Base-by-base conservation (phyloP, 2,888 invertebrate genomes). In the Timandra comae region DNA sequence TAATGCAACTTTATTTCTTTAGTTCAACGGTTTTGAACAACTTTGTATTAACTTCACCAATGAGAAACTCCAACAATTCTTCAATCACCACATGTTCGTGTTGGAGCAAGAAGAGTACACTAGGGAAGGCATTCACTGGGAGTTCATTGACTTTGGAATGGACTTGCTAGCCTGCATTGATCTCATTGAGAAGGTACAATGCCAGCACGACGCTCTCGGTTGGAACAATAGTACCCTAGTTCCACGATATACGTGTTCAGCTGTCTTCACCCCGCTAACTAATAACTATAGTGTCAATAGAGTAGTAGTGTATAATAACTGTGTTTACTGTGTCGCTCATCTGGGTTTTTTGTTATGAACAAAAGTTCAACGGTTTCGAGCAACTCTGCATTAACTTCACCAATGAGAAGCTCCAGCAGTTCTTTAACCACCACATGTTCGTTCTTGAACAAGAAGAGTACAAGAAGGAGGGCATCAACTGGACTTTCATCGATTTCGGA, bases 1-100 rank as follows among this genome's bases (percentile, higher is more conserved):
- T 80, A 77, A 81, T 70, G 43, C 45, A 43, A 43, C 63, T 74
- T 79, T 74, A 65, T 59, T 73, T 72, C 65, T 72, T 63, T 88
- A 98, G 98, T 97, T 88, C 90, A 98, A 98, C 89, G 97, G 97
- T 85, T 98, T 98, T 90, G 98, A 99, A 88, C 98, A 99, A 91
- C 91, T 99, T 87, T 98, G 98, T 91, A 99, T 98, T 92, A 99
- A 99, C 91, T 99, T 98, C 89, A 98, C 98, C 85, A 99, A 98
- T 86, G 98, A 99, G 88, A 97, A 98, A 89, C 91, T 99, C 62
- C 98, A 99, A 89, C 98, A 99, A 88, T 99, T 98, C 91, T 99
- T 99, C 92, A 98, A 99, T 89, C 98, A 99, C 86, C 94, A 97
- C 92, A 99, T 99, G 98, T 99, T 99, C 87, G 98, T 99, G 58